Evolutionary conservation across 2,888 invertebrate species (phyloP).

Genomic region (Caenorhabditis angaria): DNA sequence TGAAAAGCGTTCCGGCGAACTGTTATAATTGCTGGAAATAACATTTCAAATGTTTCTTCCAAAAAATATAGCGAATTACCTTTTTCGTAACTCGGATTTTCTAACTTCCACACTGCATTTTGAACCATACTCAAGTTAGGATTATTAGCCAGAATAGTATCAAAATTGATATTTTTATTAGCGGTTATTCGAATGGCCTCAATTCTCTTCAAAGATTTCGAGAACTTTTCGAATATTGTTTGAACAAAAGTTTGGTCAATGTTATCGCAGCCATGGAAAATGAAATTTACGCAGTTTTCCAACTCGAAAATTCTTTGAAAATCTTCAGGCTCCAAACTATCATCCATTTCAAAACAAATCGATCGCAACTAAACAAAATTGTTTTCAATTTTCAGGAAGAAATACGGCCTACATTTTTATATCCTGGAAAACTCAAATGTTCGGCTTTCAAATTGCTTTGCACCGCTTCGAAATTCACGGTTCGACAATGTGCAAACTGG

Average conservation of each 20-base stretch:
- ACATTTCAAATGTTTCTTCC: background rate
- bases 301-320: slow-evolving; percentile 9
- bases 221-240: slow-evolving; percentile 14
- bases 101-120: slow-evolving; percentile 20
- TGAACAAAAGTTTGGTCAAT: slow-evolving; percentile 24
- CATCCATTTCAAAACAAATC: slow-evolving; percentile 37
- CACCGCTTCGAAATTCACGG: slow-evolving; percentile 28
- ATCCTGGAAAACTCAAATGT: slow-evolving; percentile 17
- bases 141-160: slow-evolving; percentile 16
- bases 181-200: slow-evolving; percentile 26
- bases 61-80: slow-evolving; percentile 11
- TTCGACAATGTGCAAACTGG: slow-evolving; percentile 11
- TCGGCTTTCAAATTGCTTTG: slow-evolving; percentile 15
- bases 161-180: slow-evolving; percentile 34
- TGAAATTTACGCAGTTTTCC: slow-evolving; percentile 15
- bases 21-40: slow-evolving; percentile 28
- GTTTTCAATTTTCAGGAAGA: background rate
- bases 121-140: slow-evolving; percentile 10
- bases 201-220: slow-evolving; percentile 1
- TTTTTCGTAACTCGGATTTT: slow-evolving; percentile 13
- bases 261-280: slow-evolving; percentile 35
- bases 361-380: slow-evolving; percentile 17
- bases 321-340: slow-evolving; percentile 19
- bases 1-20: slow-evolving; percentile 37
- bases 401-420: slow-evolving; percentile 10